A percentile compares a stretch with the other conserved stretches of the same genome.
Evolutionary conservation across 1,140 invertebrate species (phyloP).

Genomic region (Conus ventricosus): DNA sequence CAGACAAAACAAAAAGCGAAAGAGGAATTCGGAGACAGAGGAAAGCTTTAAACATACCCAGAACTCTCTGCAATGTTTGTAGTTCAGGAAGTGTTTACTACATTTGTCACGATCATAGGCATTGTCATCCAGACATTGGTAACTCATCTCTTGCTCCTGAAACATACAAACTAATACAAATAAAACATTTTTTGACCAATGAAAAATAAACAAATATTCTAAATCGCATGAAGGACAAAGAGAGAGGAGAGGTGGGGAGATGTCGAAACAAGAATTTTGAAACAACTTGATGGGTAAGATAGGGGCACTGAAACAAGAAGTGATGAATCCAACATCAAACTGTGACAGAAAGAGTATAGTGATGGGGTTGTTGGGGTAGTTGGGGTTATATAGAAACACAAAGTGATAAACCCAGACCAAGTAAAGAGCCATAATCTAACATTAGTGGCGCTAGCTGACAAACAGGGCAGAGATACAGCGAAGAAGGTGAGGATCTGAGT

Average conservation of each 20-base stretch:
- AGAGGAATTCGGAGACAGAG: neutral
- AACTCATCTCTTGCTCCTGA: constrained; percentile 59
- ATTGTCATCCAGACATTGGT: constrained; percentile 57
- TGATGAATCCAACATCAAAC: no score
- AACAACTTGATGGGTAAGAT: no score
- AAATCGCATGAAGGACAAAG: neutral
- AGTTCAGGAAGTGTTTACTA: constrained; percentile 56
- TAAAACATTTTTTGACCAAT: neutral
- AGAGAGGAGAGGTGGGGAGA: neutral
- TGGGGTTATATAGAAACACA: no score
- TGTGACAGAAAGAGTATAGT: no score
- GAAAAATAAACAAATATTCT: neutral
- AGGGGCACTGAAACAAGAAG: no score
- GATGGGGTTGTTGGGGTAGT: no score
- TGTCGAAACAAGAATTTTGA: no score
- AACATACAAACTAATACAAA: neutral
- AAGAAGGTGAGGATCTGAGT: no score
- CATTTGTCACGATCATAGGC: constrained; percentile 55
- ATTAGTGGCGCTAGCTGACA: no score
- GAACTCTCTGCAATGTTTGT: constrained; percentile 61
- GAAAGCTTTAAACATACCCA: constrained; percentile 54
- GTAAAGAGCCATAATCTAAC: no score
- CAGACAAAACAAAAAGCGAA: neutral
- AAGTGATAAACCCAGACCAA: no score
- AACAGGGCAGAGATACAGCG: no score